Evolutionary conservation across 2,113 vertebrate species (phyloP).

Genomic region (Ellobius talpinus): DNA sequence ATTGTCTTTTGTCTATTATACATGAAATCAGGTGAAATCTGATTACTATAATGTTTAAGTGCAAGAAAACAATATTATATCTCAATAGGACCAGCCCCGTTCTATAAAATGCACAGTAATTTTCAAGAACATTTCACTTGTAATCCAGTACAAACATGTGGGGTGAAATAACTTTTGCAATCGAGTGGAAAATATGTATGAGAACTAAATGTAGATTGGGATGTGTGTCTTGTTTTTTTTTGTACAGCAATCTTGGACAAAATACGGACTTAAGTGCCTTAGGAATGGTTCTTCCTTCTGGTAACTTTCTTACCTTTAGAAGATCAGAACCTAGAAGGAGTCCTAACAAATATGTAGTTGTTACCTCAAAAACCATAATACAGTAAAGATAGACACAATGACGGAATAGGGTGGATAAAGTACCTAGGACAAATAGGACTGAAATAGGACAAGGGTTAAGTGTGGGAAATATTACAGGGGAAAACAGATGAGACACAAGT

Average conservation of each 20-base stretch:
- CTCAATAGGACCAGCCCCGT: background rate
- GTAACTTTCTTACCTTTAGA: background rate
- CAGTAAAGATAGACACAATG: background rate
- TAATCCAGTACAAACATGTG: slow-evolving; percentile 2
- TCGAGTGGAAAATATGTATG: background rate
- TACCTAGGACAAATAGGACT: background rate
- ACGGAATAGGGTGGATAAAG: background rate
- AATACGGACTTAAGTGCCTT: background rate
- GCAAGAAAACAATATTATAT: slow-evolving; percentile 18
- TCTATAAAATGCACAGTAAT: background rate
- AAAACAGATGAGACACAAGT: background rate
- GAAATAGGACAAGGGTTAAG: background rate
- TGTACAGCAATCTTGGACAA: background rate
- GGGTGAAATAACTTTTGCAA: slow-evolving; percentile 28
- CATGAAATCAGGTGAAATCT: slow-evolving; percentile 40
- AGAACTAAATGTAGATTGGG: background rate
- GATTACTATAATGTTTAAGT: slow-evolving; percentile 15
- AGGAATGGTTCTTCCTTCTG: background rate
- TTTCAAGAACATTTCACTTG: background rate
- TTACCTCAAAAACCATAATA: background rate
- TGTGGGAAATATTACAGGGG: background rate
- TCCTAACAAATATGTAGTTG: slow-evolving; percentile 6
- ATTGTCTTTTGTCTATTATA: background rate
- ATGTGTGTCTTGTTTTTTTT: background rate
- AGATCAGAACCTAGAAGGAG: background rate